Conservation (phyloP, 1,140 invertebrate species). For the Battus philenor region DNA sequence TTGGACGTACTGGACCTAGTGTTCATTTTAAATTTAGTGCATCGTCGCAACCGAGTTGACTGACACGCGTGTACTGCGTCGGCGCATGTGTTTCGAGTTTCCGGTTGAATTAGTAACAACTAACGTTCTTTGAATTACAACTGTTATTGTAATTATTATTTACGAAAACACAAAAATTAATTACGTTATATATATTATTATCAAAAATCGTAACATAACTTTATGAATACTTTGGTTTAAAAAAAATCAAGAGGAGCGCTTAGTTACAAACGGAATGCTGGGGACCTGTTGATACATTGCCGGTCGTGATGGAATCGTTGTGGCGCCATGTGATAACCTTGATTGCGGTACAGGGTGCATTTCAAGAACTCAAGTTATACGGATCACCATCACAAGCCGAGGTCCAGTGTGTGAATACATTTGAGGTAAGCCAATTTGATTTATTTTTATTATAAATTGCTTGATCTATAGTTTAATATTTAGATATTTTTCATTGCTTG, state of each 20-base stretch:
- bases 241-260: background rate
- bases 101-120: too few species aligned
- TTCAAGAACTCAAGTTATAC: slow-evolving; percentile 85
- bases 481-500: too few species aligned
- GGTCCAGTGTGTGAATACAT: slow-evolving; percentile 80
- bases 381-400: slow-evolving; percentile 81
- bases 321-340: slow-evolving; percentile 44
- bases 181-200: too few species aligned
- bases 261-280: background rate
- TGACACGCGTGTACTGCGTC: slow-evolving; percentile 34
- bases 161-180: too few species aligned
- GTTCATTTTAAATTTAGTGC: slow-evolving; percentile 55
- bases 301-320: slow-evolving; percentile 37
- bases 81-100: slow-evolving; percentile 23
- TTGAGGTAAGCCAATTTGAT: slow-evolving; percentile 72
- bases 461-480: too few species aligned
- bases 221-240: too few species aligned
- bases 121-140: too few species aligned
- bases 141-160: too few species aligned
- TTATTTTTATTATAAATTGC: too few species aligned
- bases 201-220: too few species aligned
- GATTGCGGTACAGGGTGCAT: slow-evolving; percentile 81
- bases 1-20: slow-evolving; percentile 30
- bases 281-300: slow-evolving; percentile 38
- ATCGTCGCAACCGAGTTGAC: slow-evolving; percentile 35